These are phyloP conservation scores for Xiphophorus maculatus DNA, from an alignment of 2,113 vertebrate species.

Conservation along the genomic window DNA sequence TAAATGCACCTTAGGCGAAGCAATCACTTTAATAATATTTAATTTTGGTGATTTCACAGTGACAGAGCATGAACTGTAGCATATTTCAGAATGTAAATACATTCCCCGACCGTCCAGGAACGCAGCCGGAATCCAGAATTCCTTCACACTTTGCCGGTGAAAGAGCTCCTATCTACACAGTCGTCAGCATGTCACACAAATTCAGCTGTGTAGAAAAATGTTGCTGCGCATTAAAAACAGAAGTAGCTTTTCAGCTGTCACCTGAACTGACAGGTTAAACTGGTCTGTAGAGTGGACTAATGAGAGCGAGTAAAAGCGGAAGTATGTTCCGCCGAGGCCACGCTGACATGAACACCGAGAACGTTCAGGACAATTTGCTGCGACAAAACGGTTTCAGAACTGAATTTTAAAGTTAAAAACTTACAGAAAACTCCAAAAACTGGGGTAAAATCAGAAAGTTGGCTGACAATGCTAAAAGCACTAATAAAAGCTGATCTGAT, in stretches of 20 bases:
- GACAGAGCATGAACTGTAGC: background rate
- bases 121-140: background rate
- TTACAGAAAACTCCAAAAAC: background rate
- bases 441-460: background rate
- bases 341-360: background rate
- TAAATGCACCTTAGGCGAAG: background rate
- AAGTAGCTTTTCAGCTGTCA: background rate
- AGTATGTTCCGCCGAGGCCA: background rate
- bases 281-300: slow-evolving; percentile 20
- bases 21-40: slow-evolving; percentile 2
- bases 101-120: background rate
- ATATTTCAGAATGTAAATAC: background rate
- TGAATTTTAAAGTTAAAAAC: background rate
- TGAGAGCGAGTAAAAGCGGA: background rate
- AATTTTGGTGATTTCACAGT: background rate
- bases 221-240: background rate
- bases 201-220: background rate
- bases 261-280: slow-evolving; percentile 23
- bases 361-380: background rate
- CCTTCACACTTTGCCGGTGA: background rate
- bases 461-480: slow-evolving; percentile 1
- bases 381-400: background rate
- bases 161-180: background rate
- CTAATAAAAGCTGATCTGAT: background rate
- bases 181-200: background rate